phyloP scores from a whole-genome alignment of 1,140 invertebrate species.

The Nomia melanderi region DNA sequence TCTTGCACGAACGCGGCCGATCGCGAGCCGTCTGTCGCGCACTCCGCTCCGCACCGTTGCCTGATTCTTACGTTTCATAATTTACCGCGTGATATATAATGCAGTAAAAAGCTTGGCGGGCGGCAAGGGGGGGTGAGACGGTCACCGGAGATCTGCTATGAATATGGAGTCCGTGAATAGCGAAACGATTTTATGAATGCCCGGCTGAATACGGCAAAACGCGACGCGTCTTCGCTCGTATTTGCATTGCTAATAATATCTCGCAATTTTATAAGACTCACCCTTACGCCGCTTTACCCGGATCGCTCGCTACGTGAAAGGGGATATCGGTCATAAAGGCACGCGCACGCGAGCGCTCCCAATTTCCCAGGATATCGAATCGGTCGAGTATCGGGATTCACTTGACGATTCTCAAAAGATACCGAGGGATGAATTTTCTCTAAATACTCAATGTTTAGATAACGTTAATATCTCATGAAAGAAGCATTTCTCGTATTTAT shows the following conservation, averaged over 20 bases:
- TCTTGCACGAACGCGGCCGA: too few relatives aligned
- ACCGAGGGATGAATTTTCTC: too few relatives aligned
- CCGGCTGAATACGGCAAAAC: background rate
- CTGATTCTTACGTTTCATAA: constrained; percentile 42
- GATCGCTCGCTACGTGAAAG: too few relatives aligned
- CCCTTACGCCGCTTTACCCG: background rate
- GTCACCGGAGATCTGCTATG: background rate
- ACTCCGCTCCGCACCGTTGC: constrained; percentile 29
- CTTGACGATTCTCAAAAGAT: too few relatives aligned
- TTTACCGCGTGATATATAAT: constrained; percentile 36
- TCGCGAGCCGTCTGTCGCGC: too few relatives aligned
- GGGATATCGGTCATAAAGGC: too few relatives aligned
- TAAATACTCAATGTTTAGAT: too few relatives aligned
- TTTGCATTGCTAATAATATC: background rate
- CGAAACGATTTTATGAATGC: constrained; percentile 1
- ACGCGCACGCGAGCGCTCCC: background rate
- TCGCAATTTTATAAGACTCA: background rate
- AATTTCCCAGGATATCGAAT: too few relatives aligned
- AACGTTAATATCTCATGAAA: too few relatives aligned
- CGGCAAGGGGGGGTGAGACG: background rate
- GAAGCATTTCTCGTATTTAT: too few relatives aligned
- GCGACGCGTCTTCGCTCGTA: background rate
- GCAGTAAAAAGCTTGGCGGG: constrained; percentile 32
- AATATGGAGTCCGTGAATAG: background rate
- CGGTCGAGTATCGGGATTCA: too few relatives aligned